These are phyloP conservation scores for Willowsia nigromaculata DNA, from an alignment of 2,888 invertebrate genomes.

Conservation along the genomic window DNA sequence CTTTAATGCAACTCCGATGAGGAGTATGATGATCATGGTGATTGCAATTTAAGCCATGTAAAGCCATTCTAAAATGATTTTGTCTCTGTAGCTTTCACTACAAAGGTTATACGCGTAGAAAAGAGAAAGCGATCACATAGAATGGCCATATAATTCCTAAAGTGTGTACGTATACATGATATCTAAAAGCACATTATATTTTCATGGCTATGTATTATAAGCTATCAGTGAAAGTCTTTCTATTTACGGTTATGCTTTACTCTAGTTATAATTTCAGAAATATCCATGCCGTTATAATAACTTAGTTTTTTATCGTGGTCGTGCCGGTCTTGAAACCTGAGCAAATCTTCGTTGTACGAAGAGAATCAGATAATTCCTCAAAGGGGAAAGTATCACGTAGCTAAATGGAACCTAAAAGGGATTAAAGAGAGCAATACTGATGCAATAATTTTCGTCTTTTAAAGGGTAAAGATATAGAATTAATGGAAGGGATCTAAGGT, in stretches of 20 bases:
- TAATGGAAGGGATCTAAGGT: constrained; percentile 4
- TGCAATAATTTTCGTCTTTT: constrained; percentile 51
- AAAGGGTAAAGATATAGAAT: neutral
- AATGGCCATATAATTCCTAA: neutral
- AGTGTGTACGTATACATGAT: neutral
- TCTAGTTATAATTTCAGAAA: neutral
- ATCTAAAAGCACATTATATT: neutral
- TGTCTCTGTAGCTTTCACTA: constrained; percentile 21
- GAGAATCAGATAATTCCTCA: constrained; percentile 28
- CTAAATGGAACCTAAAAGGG: constrained; percentile 53
- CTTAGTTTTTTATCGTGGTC: neutral
- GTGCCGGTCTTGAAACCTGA: neutral
- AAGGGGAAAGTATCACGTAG: constrained; percentile 54
- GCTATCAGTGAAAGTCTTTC: neutral
- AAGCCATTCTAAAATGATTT: constrained; percentile 61
- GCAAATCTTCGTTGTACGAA: neutral
- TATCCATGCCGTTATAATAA: neutral
- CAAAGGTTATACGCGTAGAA: neutral
- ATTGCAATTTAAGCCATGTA: constrained; percentile 67
- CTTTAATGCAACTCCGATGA: constrained; percentile 60
- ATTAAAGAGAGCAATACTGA: constrained; percentile 54
- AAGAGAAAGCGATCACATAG: neutral
- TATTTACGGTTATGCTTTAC: constrained; percentile 6
- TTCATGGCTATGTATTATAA: constrained; percentile 23
- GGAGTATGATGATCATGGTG: constrained; percentile 54